phyloP scores from a whole-genome alignment of 2,888 invertebrate genomes.

The Neoaliturus tenellus region DNA sequence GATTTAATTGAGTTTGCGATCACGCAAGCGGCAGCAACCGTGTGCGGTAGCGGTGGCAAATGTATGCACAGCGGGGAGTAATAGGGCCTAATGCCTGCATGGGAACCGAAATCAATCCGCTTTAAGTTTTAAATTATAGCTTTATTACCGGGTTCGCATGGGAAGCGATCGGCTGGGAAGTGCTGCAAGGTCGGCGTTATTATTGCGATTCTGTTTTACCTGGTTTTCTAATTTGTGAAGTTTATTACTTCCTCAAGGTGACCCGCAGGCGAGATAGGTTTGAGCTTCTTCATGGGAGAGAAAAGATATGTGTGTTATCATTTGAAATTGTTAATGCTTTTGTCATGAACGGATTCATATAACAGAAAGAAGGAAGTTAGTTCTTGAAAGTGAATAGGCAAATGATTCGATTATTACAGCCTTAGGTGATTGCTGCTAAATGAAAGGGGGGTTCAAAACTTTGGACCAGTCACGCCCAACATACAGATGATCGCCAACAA shows the following conservation, averaged over 20 bases:
- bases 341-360: too few relatives aligned
- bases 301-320: not conserved
- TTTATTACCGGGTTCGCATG: conserved; percentile 51
- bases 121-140: conserved; percentile 55
- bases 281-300: not conserved
- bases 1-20: conserved; percentile 56
- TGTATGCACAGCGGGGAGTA: conserved; percentile 26
- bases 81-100: conserved; percentile 48
- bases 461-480: too few relatives aligned
- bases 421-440: too few relatives aligned
- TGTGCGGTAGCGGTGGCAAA: conserved; percentile 23
- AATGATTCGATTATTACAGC: too few relatives aligned
- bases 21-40: conserved; percentile 36
- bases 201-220: conserved; percentile 23
- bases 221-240: not conserved
- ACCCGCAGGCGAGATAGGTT: not conserved
- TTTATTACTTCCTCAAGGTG: conserved; percentile 36
- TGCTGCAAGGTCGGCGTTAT: conserved; percentile 11
- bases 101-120: conserved; percentile 50
- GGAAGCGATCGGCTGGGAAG: conserved; percentile 34
- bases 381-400: too few relatives aligned
- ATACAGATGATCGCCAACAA: too few relatives aligned
- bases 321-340: too few relatives aligned
- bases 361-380: too few relatives aligned
- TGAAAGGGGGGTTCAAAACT: too few relatives aligned